Conservation (phyloP, 2,113 vertebrate species). For the Oreocharis arfaki region DNA sequence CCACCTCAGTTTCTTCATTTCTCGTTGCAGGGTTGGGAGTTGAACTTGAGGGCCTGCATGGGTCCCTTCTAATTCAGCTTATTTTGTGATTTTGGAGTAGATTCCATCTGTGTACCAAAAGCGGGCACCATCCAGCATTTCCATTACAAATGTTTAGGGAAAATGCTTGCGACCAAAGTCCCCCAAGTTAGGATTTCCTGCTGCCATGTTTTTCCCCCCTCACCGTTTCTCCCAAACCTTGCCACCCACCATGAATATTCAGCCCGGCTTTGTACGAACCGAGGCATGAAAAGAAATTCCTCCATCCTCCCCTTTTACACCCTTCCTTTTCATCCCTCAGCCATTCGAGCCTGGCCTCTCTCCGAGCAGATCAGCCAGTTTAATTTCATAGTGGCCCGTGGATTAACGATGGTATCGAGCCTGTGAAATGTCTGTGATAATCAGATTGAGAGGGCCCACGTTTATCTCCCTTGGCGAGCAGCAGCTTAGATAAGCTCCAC, state of each 20-base stretch:
- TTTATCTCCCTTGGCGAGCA: slow-evolving; percentile 25
- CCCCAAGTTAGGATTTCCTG: neutral
- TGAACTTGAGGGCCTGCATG: accelerated
- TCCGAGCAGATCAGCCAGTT: neutral
- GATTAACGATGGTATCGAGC: slow-evolving; percentile 34
- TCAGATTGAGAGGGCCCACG: neutral
- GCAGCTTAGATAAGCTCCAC: neutral
- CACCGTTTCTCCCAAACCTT: neutral
- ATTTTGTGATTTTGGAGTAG: neutral
- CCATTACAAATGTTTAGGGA: neutral
- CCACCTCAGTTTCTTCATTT: neutral
- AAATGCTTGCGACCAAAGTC: neutral
- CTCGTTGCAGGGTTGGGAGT: neutral
- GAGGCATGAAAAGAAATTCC: neutral
- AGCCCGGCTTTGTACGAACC: neutral
- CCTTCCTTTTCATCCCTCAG: neutral
- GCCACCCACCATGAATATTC: neutral
- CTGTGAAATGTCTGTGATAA: slow-evolving; percentile 32
- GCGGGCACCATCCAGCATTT: neutral
- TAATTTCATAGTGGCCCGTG: slow-evolving; percentile 16
- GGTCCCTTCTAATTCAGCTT: neutral
- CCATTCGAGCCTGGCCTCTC: neutral
- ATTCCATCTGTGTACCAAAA: neutral
- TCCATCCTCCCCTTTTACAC: neutral
- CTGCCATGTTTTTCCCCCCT: neutral